Conservation (phyloP, 2,888 invertebrate species). For the Euplagia quadripunctaria region DNA sequence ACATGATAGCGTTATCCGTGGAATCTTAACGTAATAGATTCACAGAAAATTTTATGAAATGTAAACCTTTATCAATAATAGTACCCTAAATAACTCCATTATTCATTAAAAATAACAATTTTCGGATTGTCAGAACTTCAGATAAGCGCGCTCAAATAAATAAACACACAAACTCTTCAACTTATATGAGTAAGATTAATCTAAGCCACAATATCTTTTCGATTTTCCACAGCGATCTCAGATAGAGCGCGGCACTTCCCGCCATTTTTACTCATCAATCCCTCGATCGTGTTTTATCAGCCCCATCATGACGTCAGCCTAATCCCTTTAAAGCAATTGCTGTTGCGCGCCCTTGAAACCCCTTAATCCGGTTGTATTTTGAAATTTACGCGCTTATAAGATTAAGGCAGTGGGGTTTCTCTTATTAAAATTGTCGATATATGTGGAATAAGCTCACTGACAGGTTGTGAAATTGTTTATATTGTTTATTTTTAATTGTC, state of each 20-base stretch:
- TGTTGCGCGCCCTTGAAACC: conserved; percentile 27
- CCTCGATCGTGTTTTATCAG: conserved; percentile 39
- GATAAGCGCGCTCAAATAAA: background rate
- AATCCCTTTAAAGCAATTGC: conserved; percentile 39
- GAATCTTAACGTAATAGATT: too few relatives aligned
- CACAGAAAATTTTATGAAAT: too few relatives aligned
- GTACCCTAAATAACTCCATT: background rate
- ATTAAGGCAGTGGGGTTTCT: conserved; percentile 14
- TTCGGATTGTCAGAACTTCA: background rate
- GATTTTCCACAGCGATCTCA: conserved; percentile 6
- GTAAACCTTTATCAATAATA: too few relatives aligned
- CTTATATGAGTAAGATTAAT: background rate
- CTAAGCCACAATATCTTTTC: background rate
- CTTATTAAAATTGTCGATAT: conserved; percentile 2
- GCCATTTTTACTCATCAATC: conserved; percentile 27
- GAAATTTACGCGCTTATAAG: conserved; percentile 28
- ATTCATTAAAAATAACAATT: background rate
- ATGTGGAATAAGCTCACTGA: background rate
- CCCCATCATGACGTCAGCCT: conserved; percentile 34
- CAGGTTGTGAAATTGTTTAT: background rate
- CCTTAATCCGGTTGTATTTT: conserved; percentile 38
- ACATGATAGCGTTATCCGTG: too few relatives aligned
- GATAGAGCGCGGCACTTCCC: conserved; percentile 22
- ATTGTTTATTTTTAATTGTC: background rate
- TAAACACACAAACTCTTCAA: background rate